Evolutionary conservation across 2,888 invertebrate species (phyloP).

Genomic region (Schizotus pectinicornis): DNA sequence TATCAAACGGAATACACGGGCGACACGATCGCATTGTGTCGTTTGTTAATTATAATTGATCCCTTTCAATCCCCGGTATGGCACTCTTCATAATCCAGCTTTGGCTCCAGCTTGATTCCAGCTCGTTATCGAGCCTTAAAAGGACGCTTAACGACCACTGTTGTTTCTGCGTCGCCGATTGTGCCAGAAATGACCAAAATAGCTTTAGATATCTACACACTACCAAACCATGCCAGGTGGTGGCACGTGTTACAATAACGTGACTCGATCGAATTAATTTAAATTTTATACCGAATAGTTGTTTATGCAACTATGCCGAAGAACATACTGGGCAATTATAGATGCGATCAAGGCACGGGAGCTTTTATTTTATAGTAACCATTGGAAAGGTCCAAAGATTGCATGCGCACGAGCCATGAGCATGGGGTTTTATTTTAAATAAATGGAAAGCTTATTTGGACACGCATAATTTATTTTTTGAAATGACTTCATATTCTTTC

Average conservation of each 20-base stretch:
- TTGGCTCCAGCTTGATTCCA: slow-evolving; percentile 8
- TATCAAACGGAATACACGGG: slow-evolving; percentile 31
- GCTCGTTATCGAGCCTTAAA: slow-evolving; percentile 17
- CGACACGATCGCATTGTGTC: slow-evolving; percentile 26
- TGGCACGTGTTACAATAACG: slow-evolving; percentile 19
- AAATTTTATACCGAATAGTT: slow-evolving; percentile 26
- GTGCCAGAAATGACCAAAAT: slow-evolving; percentile 17
- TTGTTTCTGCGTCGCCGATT: neutral
- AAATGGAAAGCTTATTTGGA: slow-evolving; percentile 18
- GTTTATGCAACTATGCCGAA: slow-evolving; percentile 24
- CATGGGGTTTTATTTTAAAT: slow-evolving; percentile 15
- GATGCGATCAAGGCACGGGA: slow-evolving; percentile 27
- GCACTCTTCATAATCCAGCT: slow-evolving; percentile 28
- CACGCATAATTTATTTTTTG: slow-evolving; percentile 11
- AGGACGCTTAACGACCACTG: slow-evolving; percentile 3
- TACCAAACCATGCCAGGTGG: too few species aligned
- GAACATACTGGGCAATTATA: slow-evolving; percentile 27
- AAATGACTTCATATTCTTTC: neutral
- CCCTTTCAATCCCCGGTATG: slow-evolving; percentile 32
- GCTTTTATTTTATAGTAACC: slow-evolving; percentile 4
- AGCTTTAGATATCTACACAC: neutral
- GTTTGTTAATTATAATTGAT: slow-evolving; percentile 40
- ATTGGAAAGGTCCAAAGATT: slow-evolving; percentile 4
- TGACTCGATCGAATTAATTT: slow-evolving; percentile 25
- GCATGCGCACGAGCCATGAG: slow-evolving; percentile 19